Percentiles rank a stretch among this genome's conserved stretches.
Evolutionary conservation across 2,797 vertebrate genomes (phyloP).

Genomic region (Toxotes lorentzi): DNA sequence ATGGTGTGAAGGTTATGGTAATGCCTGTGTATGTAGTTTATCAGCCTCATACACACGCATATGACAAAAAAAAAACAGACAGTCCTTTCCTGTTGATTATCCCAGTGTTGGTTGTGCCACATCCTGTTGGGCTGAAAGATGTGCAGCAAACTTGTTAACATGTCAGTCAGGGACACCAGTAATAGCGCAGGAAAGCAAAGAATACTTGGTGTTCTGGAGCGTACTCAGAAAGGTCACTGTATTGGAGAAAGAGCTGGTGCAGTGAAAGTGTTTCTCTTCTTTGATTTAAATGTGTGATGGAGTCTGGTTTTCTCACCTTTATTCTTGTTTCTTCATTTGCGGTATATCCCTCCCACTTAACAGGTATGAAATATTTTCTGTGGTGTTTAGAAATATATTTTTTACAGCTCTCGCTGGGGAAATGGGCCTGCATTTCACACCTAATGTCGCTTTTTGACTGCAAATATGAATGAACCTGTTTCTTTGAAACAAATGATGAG

Average conservation of each 20-base stretch:
- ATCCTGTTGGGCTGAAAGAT: slow-evolving; percentile 67
- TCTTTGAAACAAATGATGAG: slow-evolving; percentile 7
- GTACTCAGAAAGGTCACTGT: slow-evolving; percentile 55
- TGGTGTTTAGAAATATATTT: slow-evolving; percentile 14
- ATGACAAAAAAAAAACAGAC: slow-evolving; percentile 30
- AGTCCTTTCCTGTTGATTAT: slow-evolving; percentile 79
- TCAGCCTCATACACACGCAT: slow-evolving; percentile 64
- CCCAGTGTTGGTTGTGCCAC: slow-evolving; percentile 37
- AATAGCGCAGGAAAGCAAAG: slow-evolving; percentile 39
- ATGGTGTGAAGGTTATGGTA: background rate
- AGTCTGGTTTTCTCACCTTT: slow-evolving; percentile 64
- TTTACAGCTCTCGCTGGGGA: slow-evolving; percentile 10
- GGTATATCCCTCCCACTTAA: slow-evolving; percentile 41
- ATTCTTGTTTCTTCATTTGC: slow-evolving; percentile 55
- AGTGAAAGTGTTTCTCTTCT: slow-evolving; percentile 26
- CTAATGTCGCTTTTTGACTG: slow-evolving; percentile 1
- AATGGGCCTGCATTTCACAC: background rate
- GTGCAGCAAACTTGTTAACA: slow-evolving; percentile 52
- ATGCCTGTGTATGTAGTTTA: slow-evolving; percentile 56
- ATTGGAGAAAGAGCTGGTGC: slow-evolving; percentile 53
- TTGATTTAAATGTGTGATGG: slow-evolving; percentile 71
- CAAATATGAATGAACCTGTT: slow-evolving; percentile 5
- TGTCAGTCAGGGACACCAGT: slow-evolving; percentile 66
- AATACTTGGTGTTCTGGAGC: slow-evolving; percentile 46
- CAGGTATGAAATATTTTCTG: slow-evolving; percentile 69